Evolutionary conservation across 2,113 vertebrate genomes (phyloP).

Genomic region (Aptenodytes forsteri): DNA sequence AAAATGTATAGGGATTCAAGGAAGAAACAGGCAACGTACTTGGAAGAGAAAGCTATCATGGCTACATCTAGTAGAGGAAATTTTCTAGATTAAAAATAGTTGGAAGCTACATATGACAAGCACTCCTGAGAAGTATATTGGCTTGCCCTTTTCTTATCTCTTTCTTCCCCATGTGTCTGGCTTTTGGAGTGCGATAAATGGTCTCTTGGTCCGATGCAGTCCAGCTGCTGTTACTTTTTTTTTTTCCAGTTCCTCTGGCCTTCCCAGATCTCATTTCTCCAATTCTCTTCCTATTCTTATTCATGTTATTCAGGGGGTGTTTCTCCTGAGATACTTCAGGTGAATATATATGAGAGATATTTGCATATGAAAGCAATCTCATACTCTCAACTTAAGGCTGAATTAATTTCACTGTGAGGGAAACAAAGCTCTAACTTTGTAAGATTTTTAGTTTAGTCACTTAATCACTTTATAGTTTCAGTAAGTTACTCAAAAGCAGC

Average conservation of each 20-base stretch:
- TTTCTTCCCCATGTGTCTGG: not conserved
- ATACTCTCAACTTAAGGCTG: not conserved
- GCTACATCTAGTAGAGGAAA: not conserved
- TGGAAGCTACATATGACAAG: fast-evolving
- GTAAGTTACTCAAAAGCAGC: not conserved
- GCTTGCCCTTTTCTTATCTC: not conserved
- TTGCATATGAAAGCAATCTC: not conserved
- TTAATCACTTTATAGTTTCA: not conserved
- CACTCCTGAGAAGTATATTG: fast-evolving
- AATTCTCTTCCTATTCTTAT: not conserved
- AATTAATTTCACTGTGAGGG: not conserved
- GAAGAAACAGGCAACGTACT: not conserved
- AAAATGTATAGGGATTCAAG: fast-evolving
- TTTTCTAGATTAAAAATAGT: not conserved
- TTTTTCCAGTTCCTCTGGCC: not conserved
- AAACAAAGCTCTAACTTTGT: not conserved
- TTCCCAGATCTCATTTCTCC: not conserved
- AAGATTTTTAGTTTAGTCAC: not conserved
- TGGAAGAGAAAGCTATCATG: not conserved
- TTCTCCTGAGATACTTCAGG: not conserved
- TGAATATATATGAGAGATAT: not conserved
- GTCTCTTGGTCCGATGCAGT: not conserved
- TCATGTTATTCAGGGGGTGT: not conserved
- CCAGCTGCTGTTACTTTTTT: not conserved
- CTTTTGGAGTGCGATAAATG: not conserved